Base-by-base conservation (phyloP, 2,888 invertebrate species). In the Eupithecia pulchellata region DNA sequence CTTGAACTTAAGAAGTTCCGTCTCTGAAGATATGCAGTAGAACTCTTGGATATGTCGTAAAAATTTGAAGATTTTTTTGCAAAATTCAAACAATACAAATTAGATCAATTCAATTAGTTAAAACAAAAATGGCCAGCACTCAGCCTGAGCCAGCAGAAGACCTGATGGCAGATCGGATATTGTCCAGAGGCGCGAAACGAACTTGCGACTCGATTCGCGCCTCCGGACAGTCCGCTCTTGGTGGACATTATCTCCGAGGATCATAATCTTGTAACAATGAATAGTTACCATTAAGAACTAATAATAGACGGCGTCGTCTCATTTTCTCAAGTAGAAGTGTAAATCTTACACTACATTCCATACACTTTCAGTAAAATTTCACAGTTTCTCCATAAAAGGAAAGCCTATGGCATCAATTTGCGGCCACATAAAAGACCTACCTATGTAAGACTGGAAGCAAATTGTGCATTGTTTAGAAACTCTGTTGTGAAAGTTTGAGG, bases 401-500 rank as follows among this genome's bases (percentile, higher is more conserved):
- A 61, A 61, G 34, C 34, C 34, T 61, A 61, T 61, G 68, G 52
- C 58, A 69, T 68, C 68, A 52, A 68, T 73, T 73, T 73, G 73
- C 64, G 74, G 74, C 62, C 34, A 74, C 30, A 74, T 76, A 75
- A 79, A 77, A 77, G 73, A 66, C 36, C n/a, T n/a, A 66, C 63
- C 60, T 27, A 64, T 66, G 66, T 60, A 69, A 63, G 57, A 32
- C 60, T 57, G 57, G 62, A 62, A 71, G 71, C 66, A 66, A 74
- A 69, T 70, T 73, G 73, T 70, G 74, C 77, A 77, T 78, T 79
- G 79, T 79, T 70, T 79, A 77, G 79, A 79, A 79, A 79, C 73
- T 72, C 63, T 71, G 78, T 70, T 64, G 77, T 66, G 79, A 79
- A 79, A 79, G 77, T 77, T 69, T 71, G 64, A 75, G 76, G 75